A percentile compares a stretch with the other conserved stretches of the same genome.
Conservation (phyloP, 2,888 invertebrate genomes). For the Aphrophora alni region DNA sequence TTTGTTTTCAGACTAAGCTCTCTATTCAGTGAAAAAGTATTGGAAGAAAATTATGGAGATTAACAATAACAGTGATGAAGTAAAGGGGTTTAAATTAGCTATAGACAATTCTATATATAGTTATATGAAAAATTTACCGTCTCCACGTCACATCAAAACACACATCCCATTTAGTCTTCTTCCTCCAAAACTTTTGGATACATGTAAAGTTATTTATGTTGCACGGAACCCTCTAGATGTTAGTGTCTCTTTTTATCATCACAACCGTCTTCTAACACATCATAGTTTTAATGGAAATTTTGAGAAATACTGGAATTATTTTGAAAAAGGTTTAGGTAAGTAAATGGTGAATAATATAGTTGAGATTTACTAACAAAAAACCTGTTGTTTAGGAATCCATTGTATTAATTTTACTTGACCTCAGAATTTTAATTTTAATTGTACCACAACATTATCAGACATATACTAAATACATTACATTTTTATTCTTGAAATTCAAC, state of each 20-base stretch:
- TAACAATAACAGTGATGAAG: slow-evolving; percentile 38
- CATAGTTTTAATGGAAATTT: slow-evolving; percentile 74
- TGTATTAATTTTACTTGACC: too few relatives aligned
- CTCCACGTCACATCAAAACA: slow-evolving; percentile 56
- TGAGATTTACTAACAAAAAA: too few relatives aligned
- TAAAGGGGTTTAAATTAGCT: slow-evolving; percentile 25
- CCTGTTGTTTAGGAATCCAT: too few relatives aligned
- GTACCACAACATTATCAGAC: too few relatives aligned
- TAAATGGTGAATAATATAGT: too few relatives aligned
- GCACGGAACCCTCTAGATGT: slow-evolving; percentile 87
- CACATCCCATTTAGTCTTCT: slow-evolving; percentile 79
- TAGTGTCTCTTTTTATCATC: slow-evolving; percentile 81
- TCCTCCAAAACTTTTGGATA: slow-evolving; percentile 66
- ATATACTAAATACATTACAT: too few relatives aligned
- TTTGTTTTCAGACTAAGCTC: not conserved
- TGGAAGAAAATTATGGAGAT: slow-evolving; percentile 30
- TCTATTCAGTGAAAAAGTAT: not conserved
- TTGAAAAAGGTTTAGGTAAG: slow-evolving; percentile 62
- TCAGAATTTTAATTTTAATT: too few relatives aligned
- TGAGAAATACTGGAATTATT: slow-evolving; percentile 73
- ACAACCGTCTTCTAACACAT: slow-evolving; percentile 72
- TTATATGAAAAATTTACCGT: slow-evolving; percentile 15
- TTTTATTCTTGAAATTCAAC: too few relatives aligned
- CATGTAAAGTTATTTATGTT: slow-evolving; percentile 74
- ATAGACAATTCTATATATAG: slow-evolving; percentile 39